Evolutionary conservation across 2,113 vertebrate species (phyloP).

Genomic region (Rhea pennata): DNA sequence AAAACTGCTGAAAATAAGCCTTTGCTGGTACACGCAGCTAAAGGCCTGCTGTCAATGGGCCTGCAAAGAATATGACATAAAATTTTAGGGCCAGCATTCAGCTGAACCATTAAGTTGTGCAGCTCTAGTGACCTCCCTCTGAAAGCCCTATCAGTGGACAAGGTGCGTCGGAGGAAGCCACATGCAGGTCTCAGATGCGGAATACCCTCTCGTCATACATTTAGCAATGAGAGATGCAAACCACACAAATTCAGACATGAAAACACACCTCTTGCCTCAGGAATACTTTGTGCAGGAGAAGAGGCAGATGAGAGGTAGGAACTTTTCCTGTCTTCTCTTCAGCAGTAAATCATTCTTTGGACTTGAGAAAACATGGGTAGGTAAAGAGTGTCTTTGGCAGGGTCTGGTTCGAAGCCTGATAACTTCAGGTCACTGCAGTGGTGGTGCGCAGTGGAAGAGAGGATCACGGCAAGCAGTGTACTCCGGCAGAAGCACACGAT

Average conservation of each 20-base stretch:
- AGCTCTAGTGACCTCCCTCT: neutral
- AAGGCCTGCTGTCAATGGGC: neutral
- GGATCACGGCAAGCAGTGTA: rapidly evolving
- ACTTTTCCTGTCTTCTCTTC: neutral
- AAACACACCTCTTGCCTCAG: neutral
- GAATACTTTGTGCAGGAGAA: rapidly evolving
- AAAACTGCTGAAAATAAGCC: neutral
- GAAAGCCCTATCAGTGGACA: rapidly evolving
- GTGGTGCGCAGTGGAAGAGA: rapidly evolving
- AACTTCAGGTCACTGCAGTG: rapidly evolving
- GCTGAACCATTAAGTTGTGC: neutral
- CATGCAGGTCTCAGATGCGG: neutral
- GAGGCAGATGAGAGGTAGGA: rapidly evolving
- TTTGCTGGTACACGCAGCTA: neutral
- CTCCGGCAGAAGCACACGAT: rapidly evolving
- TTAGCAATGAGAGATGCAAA: neutral
- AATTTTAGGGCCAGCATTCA: too few species aligned
- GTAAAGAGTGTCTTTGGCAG: neutral
- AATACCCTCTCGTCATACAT: rapidly evolving
- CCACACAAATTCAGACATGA: neutral
- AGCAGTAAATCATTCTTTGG: too few species aligned
- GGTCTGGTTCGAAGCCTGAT: neutral
- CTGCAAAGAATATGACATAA: neutral
- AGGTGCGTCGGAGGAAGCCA: neutral
- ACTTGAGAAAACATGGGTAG: neutral